Conservation (phyloP, 2,113 vertebrate genomes). For the Myrmecophaga tridactyla region DNA sequence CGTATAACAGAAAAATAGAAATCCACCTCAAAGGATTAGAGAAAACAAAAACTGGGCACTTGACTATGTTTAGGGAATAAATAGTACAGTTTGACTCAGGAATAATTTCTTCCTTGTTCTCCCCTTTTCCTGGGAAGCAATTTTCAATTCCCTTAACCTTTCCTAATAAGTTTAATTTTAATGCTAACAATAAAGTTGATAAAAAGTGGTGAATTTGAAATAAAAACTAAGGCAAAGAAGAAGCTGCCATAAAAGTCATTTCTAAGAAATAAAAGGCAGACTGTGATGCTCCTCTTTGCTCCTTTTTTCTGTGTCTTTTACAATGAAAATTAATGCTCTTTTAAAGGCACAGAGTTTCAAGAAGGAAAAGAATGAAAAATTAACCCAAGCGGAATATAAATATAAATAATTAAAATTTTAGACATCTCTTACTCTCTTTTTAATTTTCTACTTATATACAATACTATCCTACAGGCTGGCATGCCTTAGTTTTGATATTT, state of each 20-base stretch:
- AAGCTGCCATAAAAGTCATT: background rate
- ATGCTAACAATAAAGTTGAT: background rate
- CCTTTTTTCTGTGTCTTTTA: background rate
- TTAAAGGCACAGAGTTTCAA: background rate
- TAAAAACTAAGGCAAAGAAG: background rate
- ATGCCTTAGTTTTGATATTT: slow-evolving; percentile 52
- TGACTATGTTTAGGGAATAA: background rate
- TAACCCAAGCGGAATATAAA: background rate
- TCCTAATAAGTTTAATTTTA: slow-evolving; percentile 27
- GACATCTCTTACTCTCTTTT: background rate
- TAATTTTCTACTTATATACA: background rate
- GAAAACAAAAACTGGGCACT: background rate
- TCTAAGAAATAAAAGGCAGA: background rate
- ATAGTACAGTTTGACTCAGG: background rate
- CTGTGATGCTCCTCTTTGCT: background rate
- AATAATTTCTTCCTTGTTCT: background rate
- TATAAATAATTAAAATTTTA: background rate
- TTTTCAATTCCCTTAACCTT: background rate
- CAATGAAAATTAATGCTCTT: background rate
- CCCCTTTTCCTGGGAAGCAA: background rate
- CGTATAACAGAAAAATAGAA: background rate
- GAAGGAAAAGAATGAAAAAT: background rate
- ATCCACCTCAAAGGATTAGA: background rate
- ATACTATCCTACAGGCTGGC: background rate
- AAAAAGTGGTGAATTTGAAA: background rate